These are phyloP conservation scores for Astreopora myriophthalma DNA, from an alignment of 64 coral and sea anemone genomes.

Conservation along the genomic window DNA sequence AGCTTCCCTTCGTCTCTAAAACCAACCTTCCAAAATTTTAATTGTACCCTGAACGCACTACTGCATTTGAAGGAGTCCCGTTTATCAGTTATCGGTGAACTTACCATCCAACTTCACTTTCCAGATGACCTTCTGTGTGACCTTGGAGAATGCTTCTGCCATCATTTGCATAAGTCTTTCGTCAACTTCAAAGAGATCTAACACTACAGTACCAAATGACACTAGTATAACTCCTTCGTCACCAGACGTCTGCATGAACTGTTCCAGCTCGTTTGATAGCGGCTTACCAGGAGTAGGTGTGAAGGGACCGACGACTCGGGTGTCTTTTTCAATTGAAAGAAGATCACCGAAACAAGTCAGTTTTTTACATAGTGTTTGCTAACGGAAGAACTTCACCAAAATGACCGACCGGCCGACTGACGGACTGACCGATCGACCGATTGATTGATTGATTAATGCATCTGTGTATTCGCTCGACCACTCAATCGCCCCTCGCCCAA, in stretches of 20 bases:
- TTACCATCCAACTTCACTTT: constrained; percentile 1
- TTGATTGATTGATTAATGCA: no score
- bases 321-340: constrained; percentile 1
- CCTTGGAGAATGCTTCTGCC: constrained; percentile 32
- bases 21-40: no score
- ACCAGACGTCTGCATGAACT: constrained; percentile 57
- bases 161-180: neutral
- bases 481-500: no score
- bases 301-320: constrained; percentile 57
- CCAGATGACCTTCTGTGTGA: constrained; percentile 40
- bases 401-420: no score
- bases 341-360: neutral
- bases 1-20: no score
- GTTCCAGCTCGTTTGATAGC: constrained; percentile 60
- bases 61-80: no score
- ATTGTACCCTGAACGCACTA: no score
- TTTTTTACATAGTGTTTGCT: no score
- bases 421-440: no score
- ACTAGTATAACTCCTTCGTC: constrained; percentile 75
- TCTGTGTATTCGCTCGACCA: no score
- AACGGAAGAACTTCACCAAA: no score
- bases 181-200: neutral
- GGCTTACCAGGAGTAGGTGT: constrained; percentile 61
- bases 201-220: constrained; percentile 66
- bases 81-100: neutral